Evolutionary conservation across 2,888 invertebrate species (phyloP).

Genomic region (Drosophila lutescens): DNA sequence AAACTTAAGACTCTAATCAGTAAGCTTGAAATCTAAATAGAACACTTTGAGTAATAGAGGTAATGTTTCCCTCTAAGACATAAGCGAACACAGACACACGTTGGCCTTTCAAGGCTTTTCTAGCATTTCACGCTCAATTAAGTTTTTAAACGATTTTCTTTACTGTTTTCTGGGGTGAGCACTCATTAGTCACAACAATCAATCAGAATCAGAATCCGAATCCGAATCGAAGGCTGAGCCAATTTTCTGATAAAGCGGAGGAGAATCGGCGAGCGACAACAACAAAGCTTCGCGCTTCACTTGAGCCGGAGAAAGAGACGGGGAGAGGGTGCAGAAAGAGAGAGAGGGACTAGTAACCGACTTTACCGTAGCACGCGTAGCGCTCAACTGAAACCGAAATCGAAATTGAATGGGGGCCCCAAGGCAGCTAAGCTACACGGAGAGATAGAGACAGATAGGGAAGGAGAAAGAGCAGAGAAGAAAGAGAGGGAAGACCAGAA

Average conservation of each 20-base stretch:
- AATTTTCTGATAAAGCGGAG: conserved; percentile 35
- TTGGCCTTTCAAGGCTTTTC: conserved; percentile 46
- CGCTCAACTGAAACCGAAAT: conserved; percentile 72
- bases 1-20: neutral
- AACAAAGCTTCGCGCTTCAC: conserved; percentile 38
- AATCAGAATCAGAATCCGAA: conserved; percentile 52
- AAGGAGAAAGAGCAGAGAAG: conserved; percentile 2
- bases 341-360: conserved; percentile 36
- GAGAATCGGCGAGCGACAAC: conserved; percentile 15
- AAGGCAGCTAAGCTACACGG: conserved; percentile 19
- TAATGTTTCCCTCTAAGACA: conserved; percentile 17
- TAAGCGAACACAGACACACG: conserved; percentile 29
- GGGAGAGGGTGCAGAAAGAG: conserved; percentile 1
- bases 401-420: conserved; percentile 61
- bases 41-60: neutral
- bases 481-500: conserved; percentile 25
- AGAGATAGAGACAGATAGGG: conserved; percentile 1
- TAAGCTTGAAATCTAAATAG: too few species aligned
- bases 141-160: conserved; percentile 22
- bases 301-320: conserved; percentile 13
- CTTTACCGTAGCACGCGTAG: conserved; percentile 66
- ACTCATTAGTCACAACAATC: conserved; percentile 62
- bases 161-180: conserved; percentile 7
- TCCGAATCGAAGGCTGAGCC: conserved; percentile 40
- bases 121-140: conserved; percentile 41